Conservation (phyloP, 2,113 vertebrate species). For the Taxidea taxus region DNA sequence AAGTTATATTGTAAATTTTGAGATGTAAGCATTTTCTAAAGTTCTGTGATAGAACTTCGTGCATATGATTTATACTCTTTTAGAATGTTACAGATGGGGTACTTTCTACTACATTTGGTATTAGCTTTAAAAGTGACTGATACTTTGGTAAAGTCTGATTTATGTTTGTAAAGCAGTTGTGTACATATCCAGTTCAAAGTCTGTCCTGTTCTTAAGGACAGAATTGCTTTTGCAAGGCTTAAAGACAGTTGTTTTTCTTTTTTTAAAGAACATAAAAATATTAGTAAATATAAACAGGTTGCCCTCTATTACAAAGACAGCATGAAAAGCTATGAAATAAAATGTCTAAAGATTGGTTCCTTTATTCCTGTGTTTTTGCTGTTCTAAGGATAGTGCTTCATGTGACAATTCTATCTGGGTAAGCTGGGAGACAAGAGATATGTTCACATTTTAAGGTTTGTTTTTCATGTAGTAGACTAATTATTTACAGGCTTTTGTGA, state of each 20-base stretch:
- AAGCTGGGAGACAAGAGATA: neutral
- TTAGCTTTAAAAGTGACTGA: neutral
- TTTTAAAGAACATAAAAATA: neutral
- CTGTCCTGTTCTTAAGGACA: neutral
- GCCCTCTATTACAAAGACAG: neutral
- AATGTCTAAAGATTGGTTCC: neutral
- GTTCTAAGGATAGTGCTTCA: neutral
- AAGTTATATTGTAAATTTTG: neutral
- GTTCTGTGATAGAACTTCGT: neutral
- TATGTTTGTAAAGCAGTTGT: neutral
- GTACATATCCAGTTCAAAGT: neutral
- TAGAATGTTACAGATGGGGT: neutral
- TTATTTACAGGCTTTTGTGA: constrained; percentile 1
- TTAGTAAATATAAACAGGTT: neutral
- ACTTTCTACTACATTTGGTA: neutral
- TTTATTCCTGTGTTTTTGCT: neutral
- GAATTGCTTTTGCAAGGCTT: neutral
- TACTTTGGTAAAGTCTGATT: neutral
- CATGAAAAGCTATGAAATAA: neutral
- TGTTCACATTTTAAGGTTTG: constrained; percentile 21
- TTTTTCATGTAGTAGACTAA: constrained; percentile 54
- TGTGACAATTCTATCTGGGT: neutral
- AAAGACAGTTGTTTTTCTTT: neutral
- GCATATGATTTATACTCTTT: neutral
- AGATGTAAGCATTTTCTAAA: neutral